Evolutionary conservation across 2,797 vertebrate species (phyloP).

Genomic region (Enteromius argenteus): DNA sequence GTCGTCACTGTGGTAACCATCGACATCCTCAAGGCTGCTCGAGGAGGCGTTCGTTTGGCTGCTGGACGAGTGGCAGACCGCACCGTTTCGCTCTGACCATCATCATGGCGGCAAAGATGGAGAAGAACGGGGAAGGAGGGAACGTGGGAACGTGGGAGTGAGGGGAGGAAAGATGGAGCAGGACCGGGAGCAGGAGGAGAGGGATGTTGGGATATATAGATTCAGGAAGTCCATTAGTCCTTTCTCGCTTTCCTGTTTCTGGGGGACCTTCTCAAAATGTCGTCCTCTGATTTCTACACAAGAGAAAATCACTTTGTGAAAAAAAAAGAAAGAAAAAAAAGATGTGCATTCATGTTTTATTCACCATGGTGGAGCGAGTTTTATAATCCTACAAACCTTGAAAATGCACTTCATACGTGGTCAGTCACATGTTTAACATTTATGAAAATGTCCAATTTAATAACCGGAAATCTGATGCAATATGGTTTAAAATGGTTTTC

Average conservation of each 20-base stretch:
- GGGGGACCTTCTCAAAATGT: slow-evolving; percentile 92
- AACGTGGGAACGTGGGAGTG: slow-evolving; percentile 17
- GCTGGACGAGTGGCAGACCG: background rate
- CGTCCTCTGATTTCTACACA: slow-evolving; percentile 86
- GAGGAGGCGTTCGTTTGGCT: slow-evolving; percentile 14
- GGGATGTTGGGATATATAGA: slow-evolving; percentile 26
- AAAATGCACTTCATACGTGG: background rate
- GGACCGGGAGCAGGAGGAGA: background rate
- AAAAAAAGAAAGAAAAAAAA: too few species aligned
- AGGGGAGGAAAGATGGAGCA: slow-evolving; percentile 9
- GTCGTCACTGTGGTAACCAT: slow-evolving; percentile 2
- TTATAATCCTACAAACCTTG: background rate
- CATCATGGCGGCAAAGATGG: slow-evolving; percentile 59
- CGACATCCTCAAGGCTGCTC: slow-evolving; percentile 41
- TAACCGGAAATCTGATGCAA: background rate
- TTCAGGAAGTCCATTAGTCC: slow-evolving; percentile 83
- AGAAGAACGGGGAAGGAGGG: slow-evolving; percentile 50
- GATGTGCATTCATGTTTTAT: background rate
- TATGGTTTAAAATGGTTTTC: background rate
- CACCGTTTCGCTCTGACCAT: slow-evolving; percentile 31
- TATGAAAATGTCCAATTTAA: background rate
- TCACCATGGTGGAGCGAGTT: background rate
- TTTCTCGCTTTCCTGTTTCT: slow-evolving; percentile 92
- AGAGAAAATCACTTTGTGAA: background rate
- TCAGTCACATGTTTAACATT: background rate